Base-by-base conservation (phyloP, 2,113 vertebrate genomes). In the Grammomys dolichurus region DNA sequence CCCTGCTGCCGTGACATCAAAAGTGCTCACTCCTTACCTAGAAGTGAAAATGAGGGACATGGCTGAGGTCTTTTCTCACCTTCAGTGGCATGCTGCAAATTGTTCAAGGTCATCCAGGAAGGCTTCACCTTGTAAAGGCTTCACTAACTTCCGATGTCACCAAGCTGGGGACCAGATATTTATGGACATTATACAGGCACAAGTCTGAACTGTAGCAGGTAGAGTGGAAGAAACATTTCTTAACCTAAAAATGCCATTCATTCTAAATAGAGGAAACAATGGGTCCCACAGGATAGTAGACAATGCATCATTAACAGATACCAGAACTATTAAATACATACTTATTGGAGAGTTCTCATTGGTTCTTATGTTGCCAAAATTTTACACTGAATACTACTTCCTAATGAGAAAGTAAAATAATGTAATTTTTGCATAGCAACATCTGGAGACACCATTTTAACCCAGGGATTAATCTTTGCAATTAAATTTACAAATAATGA, bases 331-430 rank as follows among this genome's bases (percentile, higher is more conserved):
- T 43, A 70, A 9, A 81, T 80, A 19, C 87, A 80, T 70, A n/a
- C 14, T 72, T 75, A 4, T 63, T 76, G 24, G 48, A 46, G 20
- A 93, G 26, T 33, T 60, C 5, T 43, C 7, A 63, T 40, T 56
- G 70, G 36, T 69, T 69, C 17, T 28, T 77, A 40, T 16, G 28
- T 9, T 82, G 24, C 54, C 46, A 92, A 73, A 91, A 40, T 60
- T 5, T 26, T 46, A 33, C 20, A 33, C 33, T 65, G 28, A 26
- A 88, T 46, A 58, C 22, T 33, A n/a, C 36, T 48, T 73, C 17
- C 24, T 91, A 78, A 69, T 93, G 69, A 80, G 13, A 70, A 22
- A 93, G 73, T 72, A 85, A 89, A 95, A 80, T 20, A 17, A 67
- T 33, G 3, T 89, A 70, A 22, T 40, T 90, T 90, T 89, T 11